Base-by-base conservation (phyloP, 2,797 vertebrate species). In the Galaxias olidus region DNA sequence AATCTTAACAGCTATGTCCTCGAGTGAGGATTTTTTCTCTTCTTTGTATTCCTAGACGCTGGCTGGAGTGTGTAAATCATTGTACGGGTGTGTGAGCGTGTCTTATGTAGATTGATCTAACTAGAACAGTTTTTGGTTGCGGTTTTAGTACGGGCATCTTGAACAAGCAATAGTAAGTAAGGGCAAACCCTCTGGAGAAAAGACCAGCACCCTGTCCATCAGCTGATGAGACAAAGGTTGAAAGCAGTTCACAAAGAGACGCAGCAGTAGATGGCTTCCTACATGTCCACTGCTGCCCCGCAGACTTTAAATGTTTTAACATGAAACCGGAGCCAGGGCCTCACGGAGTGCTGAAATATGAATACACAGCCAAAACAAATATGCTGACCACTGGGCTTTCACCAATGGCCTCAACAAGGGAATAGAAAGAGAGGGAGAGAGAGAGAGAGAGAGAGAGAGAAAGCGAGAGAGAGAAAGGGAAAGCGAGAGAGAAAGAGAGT, bases 311-410 rank as follows among this genome's bases (percentile, higher is more conserved):
- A 65, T 50, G 47, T 51, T 50, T 61, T 42, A 42, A 17, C 59
- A 30, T 49, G 20, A 15, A 61, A 49, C 30, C 59, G 0, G 20
- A 61, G 45, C 14, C 17, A 15, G 59, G 6, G 55, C 8, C 41
- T 57, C 55, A 43, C n/a, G 30, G 30, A 19, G 11, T 61, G 46
- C 59, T 61, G 59, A 61, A 61, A 61, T 61, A 41, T 61, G n/a
- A 61, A 50, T 58, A 54, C 53, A 66, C n/a, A 58, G 57, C 52
- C 6, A 57, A 46, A 17, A 4, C 20, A 59, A 65, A 57, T 46
- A 46, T 71, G 68, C 73, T 75, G 68, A 71, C 65, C 68, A 57
- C 40, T 47, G 53, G 57, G 41, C 40, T 61, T 71, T 54, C 54
- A 46, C 63, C 57, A n/a, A 57, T 55, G 59, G 47, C 10, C 47